These are phyloP conservation scores for Maniola hyperantus DNA, from an alignment of 2,888 invertebrate genomes.

Conservation along the genomic window DNA sequence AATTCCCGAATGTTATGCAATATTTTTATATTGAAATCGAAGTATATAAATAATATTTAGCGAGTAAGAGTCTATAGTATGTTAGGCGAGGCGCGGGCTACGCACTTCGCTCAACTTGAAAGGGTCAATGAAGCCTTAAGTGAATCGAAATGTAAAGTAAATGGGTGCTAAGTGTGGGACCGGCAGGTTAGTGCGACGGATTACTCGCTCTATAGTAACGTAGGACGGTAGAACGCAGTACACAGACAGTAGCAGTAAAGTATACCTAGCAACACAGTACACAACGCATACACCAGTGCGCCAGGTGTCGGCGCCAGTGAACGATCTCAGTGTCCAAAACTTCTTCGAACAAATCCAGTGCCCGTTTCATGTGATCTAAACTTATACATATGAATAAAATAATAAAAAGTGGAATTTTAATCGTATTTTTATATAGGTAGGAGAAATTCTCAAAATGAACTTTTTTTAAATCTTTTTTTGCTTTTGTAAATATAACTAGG, in stretches of 20 bases:
- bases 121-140: slow-evolving; percentile 62
- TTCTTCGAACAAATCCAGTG: slow-evolving; percentile 77
- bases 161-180: slow-evolving; percentile 72
- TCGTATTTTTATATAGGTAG: slow-evolving; percentile 77
- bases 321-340: slow-evolving; percentile 77
- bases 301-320: slow-evolving; percentile 47
- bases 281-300: too few relatives aligned
- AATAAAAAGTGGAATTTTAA: slow-evolving; percentile 66
- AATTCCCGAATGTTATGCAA: slow-evolving; percentile 47
- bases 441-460: slow-evolving; percentile 68
- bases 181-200: slow-evolving; percentile 43
- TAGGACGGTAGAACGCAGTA: background rate
- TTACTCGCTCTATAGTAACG: slow-evolving; percentile 24
- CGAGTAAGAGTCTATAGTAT: slow-evolving; percentile 47
- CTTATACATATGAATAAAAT: slow-evolving; percentile 58
- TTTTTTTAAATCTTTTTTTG: slow-evolving; percentile 72
- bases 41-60: slow-evolving; percentile 60
- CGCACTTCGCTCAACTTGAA: slow-evolving; percentile 52
- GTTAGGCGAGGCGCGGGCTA: slow-evolving; percentile 43
- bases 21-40: slow-evolving; percentile 67
- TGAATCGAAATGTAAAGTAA: slow-evolving; percentile 49
- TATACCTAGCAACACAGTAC: too few relatives aligned
- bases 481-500: slow-evolving; percentile 79
- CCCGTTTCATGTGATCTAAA: slow-evolving; percentile 75
- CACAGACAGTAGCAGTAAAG: slow-evolving; percentile 5